These are phyloP conservation scores for Pithys albifrons DNA, from an alignment of 2,113 vertebrate species.

Conservation along the genomic window DNA sequence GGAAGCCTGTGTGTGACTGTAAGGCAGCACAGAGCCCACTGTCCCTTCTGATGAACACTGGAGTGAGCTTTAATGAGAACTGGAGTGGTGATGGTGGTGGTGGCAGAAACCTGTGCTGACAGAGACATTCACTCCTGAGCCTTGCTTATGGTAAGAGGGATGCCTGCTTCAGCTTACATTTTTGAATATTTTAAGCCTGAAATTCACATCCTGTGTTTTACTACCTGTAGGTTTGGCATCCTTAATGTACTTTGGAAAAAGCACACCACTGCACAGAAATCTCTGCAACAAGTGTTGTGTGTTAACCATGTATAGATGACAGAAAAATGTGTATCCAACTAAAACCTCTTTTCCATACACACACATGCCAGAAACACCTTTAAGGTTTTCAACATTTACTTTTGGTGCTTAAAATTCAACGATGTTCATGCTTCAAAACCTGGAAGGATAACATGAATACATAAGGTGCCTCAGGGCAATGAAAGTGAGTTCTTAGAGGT, in stretches of 20 bases:
- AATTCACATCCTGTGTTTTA: background rate
- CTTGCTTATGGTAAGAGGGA: background rate
- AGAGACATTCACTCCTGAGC: background rate
- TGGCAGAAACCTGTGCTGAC: background rate
- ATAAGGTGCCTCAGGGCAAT: background rate
- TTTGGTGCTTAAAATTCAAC: background rate
- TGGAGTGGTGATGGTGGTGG: background rate
- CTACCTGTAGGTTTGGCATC: background rate
- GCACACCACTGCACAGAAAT: background rate
- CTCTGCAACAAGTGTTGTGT: background rate
- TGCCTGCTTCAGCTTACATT: background rate
- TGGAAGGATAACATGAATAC: background rate
- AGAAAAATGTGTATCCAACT: background rate
- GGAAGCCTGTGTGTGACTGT: background rate
- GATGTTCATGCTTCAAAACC: background rate
- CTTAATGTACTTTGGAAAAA: background rate
- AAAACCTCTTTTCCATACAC: background rate
- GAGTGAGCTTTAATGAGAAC: background rate
- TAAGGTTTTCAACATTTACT: background rate
- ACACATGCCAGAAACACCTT: background rate
- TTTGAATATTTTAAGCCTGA: constrained; percentile 11
- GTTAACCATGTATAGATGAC: background rate
- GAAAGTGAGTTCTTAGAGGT: background rate
- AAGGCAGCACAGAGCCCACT: background rate
- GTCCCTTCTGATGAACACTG: background rate